These are phyloP conservation scores for Popillia japonica DNA, from an alignment of 1,140 invertebrate species.

Conservation along the genomic window DNA sequence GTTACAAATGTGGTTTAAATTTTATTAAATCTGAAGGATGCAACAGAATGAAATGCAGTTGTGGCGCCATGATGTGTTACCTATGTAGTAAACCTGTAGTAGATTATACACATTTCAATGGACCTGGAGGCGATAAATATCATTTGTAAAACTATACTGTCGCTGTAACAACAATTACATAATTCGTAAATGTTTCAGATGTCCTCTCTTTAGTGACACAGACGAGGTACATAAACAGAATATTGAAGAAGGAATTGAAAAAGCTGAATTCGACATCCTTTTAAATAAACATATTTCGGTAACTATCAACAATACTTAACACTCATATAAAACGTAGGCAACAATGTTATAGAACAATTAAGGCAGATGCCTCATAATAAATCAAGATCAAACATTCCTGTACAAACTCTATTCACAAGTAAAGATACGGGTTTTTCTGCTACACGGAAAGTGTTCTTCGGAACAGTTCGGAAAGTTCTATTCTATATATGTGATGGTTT, in stretches of 20 bases:
- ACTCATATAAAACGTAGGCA: too few relatives aligned
- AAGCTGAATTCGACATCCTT: background rate
- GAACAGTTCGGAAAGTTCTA: too few relatives aligned
- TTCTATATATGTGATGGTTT: too few relatives aligned
- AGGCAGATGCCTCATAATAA: too few relatives aligned
- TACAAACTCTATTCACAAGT: too few relatives aligned
- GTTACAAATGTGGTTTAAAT: slow-evolving; percentile 66
- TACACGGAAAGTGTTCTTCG: too few relatives aligned
- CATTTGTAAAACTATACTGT: slow-evolving; percentile 34
- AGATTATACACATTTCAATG: slow-evolving; percentile 70
- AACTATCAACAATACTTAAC: slow-evolving; percentile 36
- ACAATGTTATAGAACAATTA: too few relatives aligned
- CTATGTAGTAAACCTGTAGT: slow-evolving; percentile 68
- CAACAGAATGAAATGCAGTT: slow-evolving; percentile 75
- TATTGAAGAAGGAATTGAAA: background rate
- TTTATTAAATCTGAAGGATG: slow-evolving; percentile 74
- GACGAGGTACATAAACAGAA: background rate
- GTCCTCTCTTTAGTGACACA: slow-evolving; percentile 4
- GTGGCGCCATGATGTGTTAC: slow-evolving; percentile 76
- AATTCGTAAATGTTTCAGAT: background rate
- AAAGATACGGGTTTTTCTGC: too few relatives aligned
- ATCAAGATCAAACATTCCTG: too few relatives aligned
- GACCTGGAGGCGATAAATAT: slow-evolving; percentile 52
- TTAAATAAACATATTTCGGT: background rate
- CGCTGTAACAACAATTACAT: background rate